Conservation (phyloP, 1,140 invertebrate species). For the Eurytemora carolleeae region DNA sequence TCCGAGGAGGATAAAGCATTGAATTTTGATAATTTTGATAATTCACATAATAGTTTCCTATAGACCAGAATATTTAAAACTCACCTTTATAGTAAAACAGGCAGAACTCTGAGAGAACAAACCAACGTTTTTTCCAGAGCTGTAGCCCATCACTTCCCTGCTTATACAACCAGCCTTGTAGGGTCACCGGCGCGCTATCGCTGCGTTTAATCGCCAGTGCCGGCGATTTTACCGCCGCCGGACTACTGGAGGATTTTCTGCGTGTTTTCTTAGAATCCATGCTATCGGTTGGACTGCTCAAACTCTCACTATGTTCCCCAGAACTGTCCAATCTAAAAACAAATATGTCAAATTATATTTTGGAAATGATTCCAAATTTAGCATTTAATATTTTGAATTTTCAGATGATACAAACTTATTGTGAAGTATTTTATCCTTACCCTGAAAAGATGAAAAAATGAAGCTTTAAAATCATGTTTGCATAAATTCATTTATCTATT, state of each 20-base stretch:
- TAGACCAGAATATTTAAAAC: too few species aligned
- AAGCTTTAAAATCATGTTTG: too few species aligned
- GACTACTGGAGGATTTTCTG: neutral
- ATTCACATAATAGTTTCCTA: too few species aligned
- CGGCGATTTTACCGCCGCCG: neutral
- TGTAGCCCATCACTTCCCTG: constrained; percentile 74
- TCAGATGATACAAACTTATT: too few species aligned
- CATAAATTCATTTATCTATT: too few species aligned
- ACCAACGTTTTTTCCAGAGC: constrained; percentile 86
- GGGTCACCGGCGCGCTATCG: constrained; percentile 51
- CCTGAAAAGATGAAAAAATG: too few species aligned
- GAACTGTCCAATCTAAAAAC: neutral
- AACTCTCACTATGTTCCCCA: neutral
- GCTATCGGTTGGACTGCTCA: neutral
- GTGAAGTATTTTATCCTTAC: too few species aligned
- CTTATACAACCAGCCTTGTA: constrained; percentile 73
- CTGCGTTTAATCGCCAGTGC: constrained; percentile 28
- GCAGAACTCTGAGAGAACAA: constrained; percentile 78
- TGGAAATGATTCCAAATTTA: too few species aligned
- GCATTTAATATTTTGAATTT: too few species aligned
- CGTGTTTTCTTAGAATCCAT: neutral
- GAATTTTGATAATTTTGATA: too few species aligned
- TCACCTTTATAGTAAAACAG: constrained; percentile 86
- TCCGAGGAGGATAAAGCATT: too few species aligned
- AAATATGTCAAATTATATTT: too few species aligned